Conservation (phyloP, 2,797 vertebrate genomes). For the Scomberomorus guttatus region DNA sequence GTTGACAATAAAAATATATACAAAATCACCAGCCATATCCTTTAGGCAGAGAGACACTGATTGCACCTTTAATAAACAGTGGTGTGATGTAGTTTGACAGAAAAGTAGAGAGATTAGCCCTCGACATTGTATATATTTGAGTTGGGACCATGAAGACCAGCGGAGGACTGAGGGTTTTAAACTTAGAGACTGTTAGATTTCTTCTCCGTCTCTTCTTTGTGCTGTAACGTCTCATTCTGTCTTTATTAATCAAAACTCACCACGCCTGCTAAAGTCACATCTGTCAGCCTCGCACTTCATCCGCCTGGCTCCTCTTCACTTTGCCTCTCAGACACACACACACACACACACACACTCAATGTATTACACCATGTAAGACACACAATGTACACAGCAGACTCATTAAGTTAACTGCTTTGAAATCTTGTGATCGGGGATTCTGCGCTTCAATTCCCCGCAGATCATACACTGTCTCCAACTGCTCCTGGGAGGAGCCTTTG, state of each 20-base stretch:
- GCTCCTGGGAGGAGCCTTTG: slow-evolving; percentile 36
- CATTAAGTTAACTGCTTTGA: slow-evolving; percentile 51
- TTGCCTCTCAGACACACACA: background rate
- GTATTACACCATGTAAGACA: background rate
- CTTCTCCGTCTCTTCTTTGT: background rate
- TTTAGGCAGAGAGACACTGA: background rate
- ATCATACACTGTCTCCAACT: slow-evolving; percentile 50
- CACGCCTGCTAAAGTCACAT: background rate
- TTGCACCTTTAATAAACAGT: background rate
- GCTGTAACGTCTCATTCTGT: background rate
- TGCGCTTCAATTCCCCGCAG: slow-evolving; percentile 44
- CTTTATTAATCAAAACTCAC: slow-evolving; percentile 3
- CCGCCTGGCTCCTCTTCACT: background rate
- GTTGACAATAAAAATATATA: no score
- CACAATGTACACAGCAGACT: slow-evolving; percentile 37
- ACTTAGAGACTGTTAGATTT: background rate
- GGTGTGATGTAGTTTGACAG: background rate
- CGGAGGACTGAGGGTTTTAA: background rate
- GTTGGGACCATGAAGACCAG: background rate
- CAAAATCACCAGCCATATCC: no score
- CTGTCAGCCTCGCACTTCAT: slow-evolving; percentile 13
- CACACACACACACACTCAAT: slow-evolving; percentile 9
- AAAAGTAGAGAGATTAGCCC: background rate
- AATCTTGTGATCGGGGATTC: slow-evolving; percentile 72
- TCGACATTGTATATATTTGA: background rate